Evolutionary conservation across 2,113 vertebrate species (phyloP), one percentile per base, ranked within the genome.

Genomic region (Mirza zaza): DNA sequence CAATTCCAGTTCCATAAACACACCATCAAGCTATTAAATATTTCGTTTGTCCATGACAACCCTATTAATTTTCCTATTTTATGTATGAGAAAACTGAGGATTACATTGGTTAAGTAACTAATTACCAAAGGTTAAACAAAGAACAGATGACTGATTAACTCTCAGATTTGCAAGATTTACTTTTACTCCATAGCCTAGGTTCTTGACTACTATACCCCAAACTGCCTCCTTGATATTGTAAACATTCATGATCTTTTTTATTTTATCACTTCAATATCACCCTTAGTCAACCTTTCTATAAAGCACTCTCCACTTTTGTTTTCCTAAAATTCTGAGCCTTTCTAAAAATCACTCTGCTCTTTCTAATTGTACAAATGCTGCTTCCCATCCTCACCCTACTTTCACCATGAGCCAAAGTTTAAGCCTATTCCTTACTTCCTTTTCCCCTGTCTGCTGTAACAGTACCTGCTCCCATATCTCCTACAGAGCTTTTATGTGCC

Each of bases 151-250:
- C 10, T 34, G 25, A 73, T 63, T 80, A 70, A 94, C 32, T 50
- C 29, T 50, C 50, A 82, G 59, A 77, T 45, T 92, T 71, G 86
- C 88, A 97, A 94, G 84, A 59, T 5, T 25, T 86, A 32, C 50
- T 79, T 83, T 85, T 21, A 92, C 29, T 90, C 10, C 4, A 10
- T n/a, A 82, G 67, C 27, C 45, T 89, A 70, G 39, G 8, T 68
- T 94, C 71, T 39, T 70, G n/a, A 82, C 57, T 18, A 77, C 23
- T 59, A 42, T 14, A 52, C 29, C 81, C 39, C 55, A 85, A 42
- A 85, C 8, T 55, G n/a, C 20, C n/a, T 67, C 23, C 39, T 32
- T 83, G 68, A 93, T 27, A 65, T 0, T 70, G 20, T 48, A 70
- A 91, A 85, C 50, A 91, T n/a, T 13, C 42, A 84, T 32, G 32